Conservation (phyloP, 64 coral and sea anemone species). For the Stichodactyla helianthus region DNA sequence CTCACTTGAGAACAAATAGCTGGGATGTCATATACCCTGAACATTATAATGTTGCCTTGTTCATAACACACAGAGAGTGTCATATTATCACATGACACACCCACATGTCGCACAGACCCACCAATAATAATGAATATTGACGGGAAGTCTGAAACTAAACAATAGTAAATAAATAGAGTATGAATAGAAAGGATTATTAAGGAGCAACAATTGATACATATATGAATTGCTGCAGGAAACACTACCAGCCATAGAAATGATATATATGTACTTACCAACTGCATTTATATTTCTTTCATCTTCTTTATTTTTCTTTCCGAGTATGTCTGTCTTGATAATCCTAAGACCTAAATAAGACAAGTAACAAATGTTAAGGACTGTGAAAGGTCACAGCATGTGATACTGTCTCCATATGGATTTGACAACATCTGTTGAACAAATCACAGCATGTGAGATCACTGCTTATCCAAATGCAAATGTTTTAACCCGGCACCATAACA, state of each 20-base stretch:
- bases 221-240: too few species aligned
- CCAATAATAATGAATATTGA: conserved; percentile 53
- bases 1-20: conserved; percentile 62
- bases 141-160: conserved; percentile 59
- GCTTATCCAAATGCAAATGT: too few species aligned
- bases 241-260: too few species aligned
- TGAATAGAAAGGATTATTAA: too few species aligned
- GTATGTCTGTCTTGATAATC: conserved; percentile 35
- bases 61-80: conserved; percentile 70
- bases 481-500: too few species aligned
- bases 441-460: too few species aligned
- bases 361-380: too few species aligned
- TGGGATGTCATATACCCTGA: conserved; percentile 70
- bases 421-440: too few species aligned
- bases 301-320: conserved; percentile 21
- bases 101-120: conserved; percentile 56
- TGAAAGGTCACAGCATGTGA: too few species aligned
- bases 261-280: conserved; percentile 27
- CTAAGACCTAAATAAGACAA: conserved; percentile 15
- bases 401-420: too few species aligned
- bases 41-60: conserved; percentile 6
- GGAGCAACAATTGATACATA: too few species aligned
- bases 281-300: conserved; percentile 42
- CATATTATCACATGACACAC: conserved; percentile 63
- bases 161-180: too few species aligned